Base-by-base conservation (phyloP, 2,113 vertebrate species). In the Daboia siamensis region DNA sequence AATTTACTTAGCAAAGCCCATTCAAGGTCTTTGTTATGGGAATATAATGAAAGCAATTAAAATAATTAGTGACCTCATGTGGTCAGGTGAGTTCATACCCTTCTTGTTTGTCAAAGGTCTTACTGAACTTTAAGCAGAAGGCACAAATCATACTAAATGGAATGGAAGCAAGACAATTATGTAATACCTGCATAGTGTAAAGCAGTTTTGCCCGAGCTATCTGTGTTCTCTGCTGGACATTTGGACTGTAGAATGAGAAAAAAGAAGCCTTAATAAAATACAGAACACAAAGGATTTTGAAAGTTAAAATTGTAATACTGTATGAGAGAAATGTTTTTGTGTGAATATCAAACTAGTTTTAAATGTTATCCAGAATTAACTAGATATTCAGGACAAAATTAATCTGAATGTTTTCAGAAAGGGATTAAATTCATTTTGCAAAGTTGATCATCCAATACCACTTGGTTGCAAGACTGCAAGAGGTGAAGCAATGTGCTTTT, bases 141-240 rank as follows among this genome's bases (percentile, higher is more conserved):
- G 69, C 15, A 39, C 33, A 44, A 44, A 80, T 80, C 44, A 44
- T 80, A 80, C n/a, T 44, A 44, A 33, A 80, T 80, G 9, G 33
- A 2, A 20, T 21, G 17, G 33, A 44, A 80, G 74, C 33, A 90
- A 24, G 23, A 54, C 23, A 7, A 89, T 46, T 88, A 87, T 29
- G 57, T 92, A 91, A 91, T 96, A 99, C 99, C 99, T 97, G 99
- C 98, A 24, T 99, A 98, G 96, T 99, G 99, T 90, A 99, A 97
- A 90, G 99, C 98, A 84, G 98, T 98, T 96, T 97, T 99, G 92
- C 99, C 99, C 89, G 97, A 97, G 94, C 93, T 94, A 94, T 99
- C 99, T 6, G 94, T 88, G 51, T 95, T 96, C 61, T 99, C 99
- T 0, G 97, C 56, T 5, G 98, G 96, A 96, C 98, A 99, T 97